Conservation (phyloP, 37 sponge, comb jelly and placozoan species). For the Haliclona indistincta region DNA sequence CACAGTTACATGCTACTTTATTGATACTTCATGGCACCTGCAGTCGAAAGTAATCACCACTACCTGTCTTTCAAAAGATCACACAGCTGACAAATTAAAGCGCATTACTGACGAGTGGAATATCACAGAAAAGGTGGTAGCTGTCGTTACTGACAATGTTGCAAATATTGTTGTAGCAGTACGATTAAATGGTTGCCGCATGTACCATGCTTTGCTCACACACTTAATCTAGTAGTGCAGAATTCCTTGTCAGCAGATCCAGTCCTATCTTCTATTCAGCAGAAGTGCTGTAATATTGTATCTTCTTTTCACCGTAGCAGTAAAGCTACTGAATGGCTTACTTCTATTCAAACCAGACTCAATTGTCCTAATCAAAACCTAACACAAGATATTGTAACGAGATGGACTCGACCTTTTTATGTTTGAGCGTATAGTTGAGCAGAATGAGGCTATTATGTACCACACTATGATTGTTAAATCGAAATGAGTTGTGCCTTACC, state of each 20-base stretch:
- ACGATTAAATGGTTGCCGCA: background rate
- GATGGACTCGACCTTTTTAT: constrained; percentile 13
- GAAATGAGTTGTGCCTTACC: background rate
- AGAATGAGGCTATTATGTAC: constrained; percentile 2
- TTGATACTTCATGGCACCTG: no score
- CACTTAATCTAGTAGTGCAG: constrained; percentile 15
- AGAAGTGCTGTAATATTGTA: constrained; percentile 1
- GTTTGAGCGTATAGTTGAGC: background rate
- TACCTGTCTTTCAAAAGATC: no score
- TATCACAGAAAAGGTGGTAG: background rate
- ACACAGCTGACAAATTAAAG: constrained; percentile 2
- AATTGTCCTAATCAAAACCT: background rate
- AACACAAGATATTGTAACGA: background rate
- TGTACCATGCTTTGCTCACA: constrained; percentile 12
- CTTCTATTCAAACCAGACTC: background rate
- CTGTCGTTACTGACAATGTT: constrained; percentile 5
- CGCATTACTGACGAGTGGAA: constrained; percentile 3
- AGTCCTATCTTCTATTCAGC: background rate
- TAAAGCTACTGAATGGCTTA: constrained; percentile 1
- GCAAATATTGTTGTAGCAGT: background rate
- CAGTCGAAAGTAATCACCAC: no score
- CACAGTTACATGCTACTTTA: no score
- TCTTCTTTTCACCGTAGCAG: background rate
- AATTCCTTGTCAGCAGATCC: background rate
- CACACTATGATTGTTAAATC: background rate